Conservation (phyloP, 2,797 vertebrate species). For the Coccyzus lansbergi region DNA sequence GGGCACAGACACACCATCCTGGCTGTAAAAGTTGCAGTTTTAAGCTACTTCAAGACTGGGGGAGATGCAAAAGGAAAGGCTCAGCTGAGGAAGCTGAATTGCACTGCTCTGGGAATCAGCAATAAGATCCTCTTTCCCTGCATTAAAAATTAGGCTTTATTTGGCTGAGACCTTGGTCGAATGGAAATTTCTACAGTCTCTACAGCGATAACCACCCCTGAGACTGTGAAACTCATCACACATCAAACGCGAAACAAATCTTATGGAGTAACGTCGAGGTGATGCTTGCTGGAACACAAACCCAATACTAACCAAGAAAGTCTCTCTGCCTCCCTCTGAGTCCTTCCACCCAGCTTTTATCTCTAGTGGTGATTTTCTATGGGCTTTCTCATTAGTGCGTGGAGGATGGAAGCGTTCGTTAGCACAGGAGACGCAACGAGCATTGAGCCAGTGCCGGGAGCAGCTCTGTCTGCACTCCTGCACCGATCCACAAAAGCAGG, state of each 20-base stretch:
- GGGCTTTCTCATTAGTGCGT: neutral
- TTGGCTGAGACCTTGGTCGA: neutral
- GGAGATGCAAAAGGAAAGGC: neutral
- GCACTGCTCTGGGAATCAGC: neutral
- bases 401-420: accelerated
- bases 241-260: accelerated
- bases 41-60: neutral
- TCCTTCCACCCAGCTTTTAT: neutral
- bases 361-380: neutral
- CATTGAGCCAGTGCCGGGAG: neutral
- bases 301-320: accelerated
- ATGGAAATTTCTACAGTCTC: neutral
- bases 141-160: neutral
- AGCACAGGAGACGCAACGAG: accelerated
- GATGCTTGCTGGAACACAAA: neutral
- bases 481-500: neutral
- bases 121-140: accelerated
- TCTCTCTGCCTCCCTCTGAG: accelerated
- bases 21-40: neutral
- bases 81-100: accelerated
- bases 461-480: neutral
- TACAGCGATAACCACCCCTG: accelerated
- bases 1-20: neutral
- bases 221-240: neutral
- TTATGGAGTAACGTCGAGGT: accelerated